Base-by-base conservation (phyloP, 2,113 vertebrate genomes). In the Poeciliopsis retropinna region DNA sequence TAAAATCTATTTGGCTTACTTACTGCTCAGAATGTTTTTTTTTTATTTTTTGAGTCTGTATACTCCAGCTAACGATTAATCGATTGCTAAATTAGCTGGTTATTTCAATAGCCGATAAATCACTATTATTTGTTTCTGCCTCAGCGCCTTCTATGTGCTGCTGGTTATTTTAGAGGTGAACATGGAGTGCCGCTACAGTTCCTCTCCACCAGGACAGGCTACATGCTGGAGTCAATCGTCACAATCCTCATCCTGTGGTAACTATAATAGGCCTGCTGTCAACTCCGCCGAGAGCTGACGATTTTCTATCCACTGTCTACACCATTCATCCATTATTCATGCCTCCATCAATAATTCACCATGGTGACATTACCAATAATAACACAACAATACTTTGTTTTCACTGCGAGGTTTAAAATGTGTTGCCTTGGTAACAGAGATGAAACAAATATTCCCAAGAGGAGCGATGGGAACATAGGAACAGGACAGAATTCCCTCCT, bases 321-420 rank as follows among this genome's bases (percentile, higher is more conserved):
- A 81, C 80, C 64, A 61, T 83, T 93, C 89, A 93, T 93, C 62
- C 86, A 94, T 94, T 87, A 94, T 93, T 92, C 90, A 92, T 85
- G 14, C 29, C 3, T 34, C 82, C 90, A 93, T 94, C 91, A 93
- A 94, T 94, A 92, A 93, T 94, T 94, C 92, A 94, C 92, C 83
- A 91, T 92, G 88, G 88, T 92, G 89, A 93, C 93, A 93, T 94
- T 94, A 91, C 92, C 89, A 94, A 93, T 90, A 93, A 94, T 91
- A 94, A 94, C 92, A 92, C 88, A 91, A 93, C 92, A 93, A 94
- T 90, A 93, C 92, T 94, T 94, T 93, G 91, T 93, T 94, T 94
- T 92, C 82, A 51, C 90, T 87, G 91, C 85, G 79, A 85, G 89
- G 88, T 90, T 91, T 83, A 82, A 87, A 92, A 86, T 81, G 81